Evolutionary conservation across 2,888 invertebrate genomes (phyloP).

Genomic region (Leucophora obtusa): DNA sequence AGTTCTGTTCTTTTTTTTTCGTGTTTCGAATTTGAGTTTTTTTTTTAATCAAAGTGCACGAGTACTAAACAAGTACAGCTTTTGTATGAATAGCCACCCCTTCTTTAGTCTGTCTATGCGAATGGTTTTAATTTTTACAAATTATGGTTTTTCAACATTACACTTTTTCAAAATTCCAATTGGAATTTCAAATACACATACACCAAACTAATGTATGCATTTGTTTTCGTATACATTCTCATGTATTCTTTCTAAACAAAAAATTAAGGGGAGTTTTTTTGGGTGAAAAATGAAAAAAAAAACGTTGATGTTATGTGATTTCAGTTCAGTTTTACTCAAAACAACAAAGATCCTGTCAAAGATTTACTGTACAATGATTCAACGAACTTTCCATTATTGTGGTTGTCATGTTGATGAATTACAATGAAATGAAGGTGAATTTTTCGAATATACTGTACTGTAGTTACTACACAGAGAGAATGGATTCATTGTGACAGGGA

Average conservation of each 20-base stretch:
- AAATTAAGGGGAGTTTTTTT: slow-evolving; percentile 32
- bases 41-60: slow-evolving; percentile 61
- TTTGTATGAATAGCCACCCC: slow-evolving; percentile 36
- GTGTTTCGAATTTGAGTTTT: slow-evolving; percentile 45
- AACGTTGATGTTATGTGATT: background rate
- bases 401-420: slow-evolving; percentile 56
- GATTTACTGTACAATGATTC: slow-evolving; percentile 46
- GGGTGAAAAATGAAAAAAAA: slow-evolving; percentile 9
- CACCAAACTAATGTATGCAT: slow-evolving; percentile 21
- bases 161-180: slow-evolving; percentile 47
- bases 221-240: background rate
- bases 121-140: slow-evolving; percentile 51
- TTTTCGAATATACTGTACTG: slow-evolving; percentile 38
- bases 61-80: slow-evolving; percentile 47
- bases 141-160: slow-evolving; percentile 39
- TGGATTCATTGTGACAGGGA: background rate
- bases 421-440: background rate
- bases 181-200: slow-evolving; percentile 49
- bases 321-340: slow-evolving; percentile 15
- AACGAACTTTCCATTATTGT: slow-evolving; percentile 39
- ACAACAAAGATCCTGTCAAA: slow-evolving; percentile 53
- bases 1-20: slow-evolving; percentile 15
- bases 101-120: slow-evolving; percentile 2
- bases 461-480: background rate
- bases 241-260: background rate